Base-by-base conservation (phyloP, 2,113 vertebrate genomes). In the Thunnus maccoyii region DNA sequence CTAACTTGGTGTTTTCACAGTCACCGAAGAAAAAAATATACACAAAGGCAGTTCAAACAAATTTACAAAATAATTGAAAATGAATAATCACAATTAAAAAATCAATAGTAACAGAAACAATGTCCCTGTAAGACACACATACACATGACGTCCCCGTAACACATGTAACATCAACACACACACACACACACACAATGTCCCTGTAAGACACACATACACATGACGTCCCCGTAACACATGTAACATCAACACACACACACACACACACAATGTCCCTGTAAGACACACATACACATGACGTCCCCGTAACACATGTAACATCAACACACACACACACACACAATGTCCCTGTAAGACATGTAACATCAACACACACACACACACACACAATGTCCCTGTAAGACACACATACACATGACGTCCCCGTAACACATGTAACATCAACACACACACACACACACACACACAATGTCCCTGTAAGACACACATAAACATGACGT, bases 1-100 rank as follows among this genome's bases (percentile, higher is more conserved):
- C 9, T 6, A 65, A 30, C 20, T 22, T 22, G 22, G 22, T 22
- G 22, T 22, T 22, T 22, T 22, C 22, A 14, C 17, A 10, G 20
- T 57, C 17, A 17, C 8, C 44, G 61, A 22, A 16, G 20, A 25
- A 30, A 18, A 30, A 13, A 55, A 6, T 1, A 6, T 36, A 11
- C 2, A 61, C 18, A 61, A 6, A 12, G 14, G 16, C 14, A 15
- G 20, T 50, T 60, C 20, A 36, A 13, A 1, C 13, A 48, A 32
- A 50, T 67, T 46, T 30, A 47, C 22, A 20, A 47, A 76, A 65
- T 51, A 30, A 22, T 48, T 47, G 15, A 13, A 44, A 55, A 75
- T 10, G 2, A 64, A 55, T 46, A 17, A 63, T 46, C 6, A 8
- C 13, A 36, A 30, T 20, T 22, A 22, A 30, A 30, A 30, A 30